phyloP scores from a whole-genome alignment of 2,797 vertebrate species.

The Podarcis lilfordi region DNA sequence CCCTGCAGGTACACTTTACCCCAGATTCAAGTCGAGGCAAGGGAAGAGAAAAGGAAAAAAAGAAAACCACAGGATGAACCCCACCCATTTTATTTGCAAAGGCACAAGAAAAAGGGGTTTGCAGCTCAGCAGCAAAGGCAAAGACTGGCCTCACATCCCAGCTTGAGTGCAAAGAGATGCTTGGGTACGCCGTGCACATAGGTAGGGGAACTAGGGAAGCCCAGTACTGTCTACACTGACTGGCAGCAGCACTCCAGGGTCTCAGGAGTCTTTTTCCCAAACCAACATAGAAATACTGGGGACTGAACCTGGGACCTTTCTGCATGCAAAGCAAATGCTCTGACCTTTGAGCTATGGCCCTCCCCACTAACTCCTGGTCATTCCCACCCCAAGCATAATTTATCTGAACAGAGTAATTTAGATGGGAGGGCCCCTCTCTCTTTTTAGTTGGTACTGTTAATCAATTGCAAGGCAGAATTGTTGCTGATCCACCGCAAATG shows the following conservation, averaged over 20 bases:
- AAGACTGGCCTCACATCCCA: not conserved
- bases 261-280: not conserved
- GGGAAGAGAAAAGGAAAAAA: accelerated
- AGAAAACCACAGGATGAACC: not conserved
- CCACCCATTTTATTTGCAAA: conserved; percentile 6
- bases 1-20: conserved; percentile 37
- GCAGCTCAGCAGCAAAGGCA: not conserved
- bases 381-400: no score
- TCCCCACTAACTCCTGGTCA: no score
- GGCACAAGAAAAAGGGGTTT: not conserved
- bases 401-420: no score
- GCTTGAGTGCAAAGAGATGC: not conserved
- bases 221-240: not conserved
- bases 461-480: no score
- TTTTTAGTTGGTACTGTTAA: no score
- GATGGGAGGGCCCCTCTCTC: no score
- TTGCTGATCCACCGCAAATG: no score
- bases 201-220: no score
- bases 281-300: not conserved
- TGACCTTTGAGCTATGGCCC: not conserved
- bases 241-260: not conserved
- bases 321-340: not conserved
- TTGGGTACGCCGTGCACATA: no score
- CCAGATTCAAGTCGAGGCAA: conserved; percentile 60
- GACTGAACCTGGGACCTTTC: not conserved